These are phyloP conservation scores for Epistrophe grossulariae DNA, from an alignment of 2,888 invertebrate genomes.

Conservation along the genomic window DNA sequence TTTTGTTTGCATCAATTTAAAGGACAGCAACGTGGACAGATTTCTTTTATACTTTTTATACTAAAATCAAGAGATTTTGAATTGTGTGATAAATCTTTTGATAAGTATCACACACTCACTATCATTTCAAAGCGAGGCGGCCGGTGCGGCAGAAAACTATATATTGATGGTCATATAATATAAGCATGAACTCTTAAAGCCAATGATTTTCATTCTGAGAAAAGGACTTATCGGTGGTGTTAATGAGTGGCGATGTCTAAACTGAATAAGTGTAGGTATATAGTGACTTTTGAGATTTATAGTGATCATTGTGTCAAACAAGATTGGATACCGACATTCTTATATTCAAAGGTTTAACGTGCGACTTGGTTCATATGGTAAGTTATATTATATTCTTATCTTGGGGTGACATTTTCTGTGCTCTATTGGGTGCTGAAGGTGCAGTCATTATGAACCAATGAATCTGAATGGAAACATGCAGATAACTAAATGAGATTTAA, in stretches of 20 bases:
- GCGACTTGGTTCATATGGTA: not conserved
- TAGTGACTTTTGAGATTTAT: slow-evolving; percentile 28
- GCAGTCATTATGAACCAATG: slow-evolving; percentile 21
- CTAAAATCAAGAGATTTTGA: slow-evolving; percentile 6
- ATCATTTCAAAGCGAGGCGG: not conserved
- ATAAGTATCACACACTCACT: slow-evolving; percentile 13
- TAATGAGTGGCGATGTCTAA: slow-evolving; percentile 20
- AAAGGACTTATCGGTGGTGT: slow-evolving; percentile 22
- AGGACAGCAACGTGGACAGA: slow-evolving; percentile 3
- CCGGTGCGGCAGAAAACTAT: not conserved
- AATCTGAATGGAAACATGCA: not conserved
- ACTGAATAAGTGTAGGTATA: not conserved
- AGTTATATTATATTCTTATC: not conserved
- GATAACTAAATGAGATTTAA: not conserved
- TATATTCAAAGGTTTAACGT: not conserved
- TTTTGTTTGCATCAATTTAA: slow-evolving; percentile 5
- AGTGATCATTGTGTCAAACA: slow-evolving; percentile 2
- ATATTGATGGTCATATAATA: too few relatives aligned
- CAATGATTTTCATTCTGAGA: slow-evolving; percentile 19
- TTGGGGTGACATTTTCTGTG: slow-evolving; percentile 19
- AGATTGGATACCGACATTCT: slow-evolving; percentile 30
- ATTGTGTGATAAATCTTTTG: slow-evolving; percentile 22
- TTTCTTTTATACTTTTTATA: not conserved
- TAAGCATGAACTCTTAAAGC: slow-evolving; percentile 21
- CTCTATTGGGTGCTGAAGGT: slow-evolving; percentile 27